Evolutionary conservation across 2,888 invertebrate species (phyloP).

Genomic region (Thera britannica): DNA sequence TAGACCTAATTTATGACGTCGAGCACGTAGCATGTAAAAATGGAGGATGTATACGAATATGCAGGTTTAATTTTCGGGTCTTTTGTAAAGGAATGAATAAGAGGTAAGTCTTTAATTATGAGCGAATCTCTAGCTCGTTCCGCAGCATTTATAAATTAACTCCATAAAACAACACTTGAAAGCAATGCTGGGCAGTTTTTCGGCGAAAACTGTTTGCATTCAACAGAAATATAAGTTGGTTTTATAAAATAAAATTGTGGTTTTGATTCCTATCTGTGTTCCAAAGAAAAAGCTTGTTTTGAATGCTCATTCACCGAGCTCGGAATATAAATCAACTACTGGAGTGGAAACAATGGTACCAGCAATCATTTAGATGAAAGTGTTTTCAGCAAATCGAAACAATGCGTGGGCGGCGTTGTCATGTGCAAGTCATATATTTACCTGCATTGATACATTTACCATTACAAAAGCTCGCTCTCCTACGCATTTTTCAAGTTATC

Average conservation of each 20-base stretch:
- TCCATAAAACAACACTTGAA: slow-evolving; percentile 58
- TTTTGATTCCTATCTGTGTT: slow-evolving; percentile 47
- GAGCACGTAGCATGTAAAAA: slow-evolving; percentile 70
- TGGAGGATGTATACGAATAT: slow-evolving; percentile 71
- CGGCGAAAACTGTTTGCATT: slow-evolving; percentile 43
- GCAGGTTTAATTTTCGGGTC: slow-evolving; percentile 74
- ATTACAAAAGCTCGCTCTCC: too few species aligned
- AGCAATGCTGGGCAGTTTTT: slow-evolving; percentile 48
- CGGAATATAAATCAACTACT: slow-evolving; percentile 48
- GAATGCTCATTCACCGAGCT: slow-evolving; percentile 40
- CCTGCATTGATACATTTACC: background rate
- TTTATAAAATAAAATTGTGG: slow-evolving; percentile 43
- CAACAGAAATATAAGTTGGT: slow-evolving; percentile 42
- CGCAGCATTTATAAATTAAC: slow-evolving; percentile 61
- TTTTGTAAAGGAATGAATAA: slow-evolving; percentile 73
- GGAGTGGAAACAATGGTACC: slow-evolving; percentile 44
- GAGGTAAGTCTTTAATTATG: slow-evolving; percentile 74
- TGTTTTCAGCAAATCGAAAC: slow-evolving; percentile 50
- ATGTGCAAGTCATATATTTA: slow-evolving; percentile 1
- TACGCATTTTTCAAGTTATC: too few species aligned
- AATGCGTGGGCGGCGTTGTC: slow-evolving; percentile 42
- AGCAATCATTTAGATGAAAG: slow-evolving; percentile 47
- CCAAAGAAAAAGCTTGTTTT: slow-evolving; percentile 47
- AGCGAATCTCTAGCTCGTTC: slow-evolving; percentile 58
- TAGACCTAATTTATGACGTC: slow-evolving; percentile 75